phyloP scores from a whole-genome alignment of 2,888 invertebrate species.

The Epicampocera succincta region DNA sequence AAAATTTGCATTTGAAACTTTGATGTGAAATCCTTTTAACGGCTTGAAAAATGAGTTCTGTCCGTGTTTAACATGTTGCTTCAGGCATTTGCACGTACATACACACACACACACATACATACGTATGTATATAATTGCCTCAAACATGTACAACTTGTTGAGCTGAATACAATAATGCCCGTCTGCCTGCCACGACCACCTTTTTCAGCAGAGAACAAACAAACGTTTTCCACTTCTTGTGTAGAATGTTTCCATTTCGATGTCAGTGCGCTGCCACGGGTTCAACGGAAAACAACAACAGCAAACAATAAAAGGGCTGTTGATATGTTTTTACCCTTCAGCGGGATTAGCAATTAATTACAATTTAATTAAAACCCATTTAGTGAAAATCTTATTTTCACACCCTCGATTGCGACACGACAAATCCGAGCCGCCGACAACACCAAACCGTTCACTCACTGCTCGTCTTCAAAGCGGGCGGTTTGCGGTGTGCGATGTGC shows the following conservation, averaged over 20 bases:
- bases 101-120: neutral
- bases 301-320: neutral
- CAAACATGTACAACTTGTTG: conserved; percentile 43
- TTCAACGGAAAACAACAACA: neutral
- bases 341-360: conserved; percentile 57
- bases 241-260: too few relatives aligned
- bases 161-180: conserved; percentile 15
- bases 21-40: too few relatives aligned
- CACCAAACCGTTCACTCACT: neutral
- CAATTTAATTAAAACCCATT: conserved; percentile 66
- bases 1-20: too few relatives aligned
- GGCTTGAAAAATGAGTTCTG: too few relatives aligned
- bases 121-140: neutral
- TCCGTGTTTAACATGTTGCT: too few relatives aligned
- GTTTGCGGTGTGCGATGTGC: conserved; percentile 13
- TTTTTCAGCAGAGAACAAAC: conserved; percentile 29
- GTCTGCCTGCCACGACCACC: neutral
- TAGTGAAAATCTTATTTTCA: conserved; percentile 38
- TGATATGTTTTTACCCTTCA: neutral
- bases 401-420: conserved; percentile 28
- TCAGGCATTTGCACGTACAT: too few relatives aligned
- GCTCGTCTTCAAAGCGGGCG: too few relatives aligned
- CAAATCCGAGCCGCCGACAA: neutral
- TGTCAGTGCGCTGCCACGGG: too few relatives aligned
- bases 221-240: conserved; percentile 1